Conservation (phyloP, 2,113 vertebrate genomes). For the Neopipo cinnamomea region DNA sequence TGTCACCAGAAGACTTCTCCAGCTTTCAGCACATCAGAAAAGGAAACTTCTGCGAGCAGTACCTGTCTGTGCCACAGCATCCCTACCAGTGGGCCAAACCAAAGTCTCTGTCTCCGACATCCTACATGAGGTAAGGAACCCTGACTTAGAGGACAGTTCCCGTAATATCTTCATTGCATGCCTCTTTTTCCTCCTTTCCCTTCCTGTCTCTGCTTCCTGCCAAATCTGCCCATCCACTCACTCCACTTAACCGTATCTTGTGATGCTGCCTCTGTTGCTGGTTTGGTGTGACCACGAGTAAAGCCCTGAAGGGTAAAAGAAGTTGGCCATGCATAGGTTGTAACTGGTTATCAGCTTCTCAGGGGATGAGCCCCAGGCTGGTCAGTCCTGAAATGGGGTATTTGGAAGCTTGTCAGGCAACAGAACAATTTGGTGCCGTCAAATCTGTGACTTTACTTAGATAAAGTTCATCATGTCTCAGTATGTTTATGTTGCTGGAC, state of each 20-base stretch:
- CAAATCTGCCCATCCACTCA: not conserved
- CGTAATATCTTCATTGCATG: not conserved
- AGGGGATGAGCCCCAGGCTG: not conserved
- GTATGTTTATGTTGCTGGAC: not conserved
- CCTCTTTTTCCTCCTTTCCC: not conserved
- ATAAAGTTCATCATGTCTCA: not conserved
- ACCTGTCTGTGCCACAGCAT: slow-evolving; percentile 90
- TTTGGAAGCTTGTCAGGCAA: not conserved
- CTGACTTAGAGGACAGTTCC: not conserved
- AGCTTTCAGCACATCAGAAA: slow-evolving; percentile 88
- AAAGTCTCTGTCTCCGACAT: slow-evolving; percentile 75
- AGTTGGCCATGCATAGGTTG: not conserved
- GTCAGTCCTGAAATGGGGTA: not conserved
- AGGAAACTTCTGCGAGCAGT: slow-evolving; percentile 89
- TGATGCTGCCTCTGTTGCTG: not conserved
- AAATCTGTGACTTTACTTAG: not conserved
- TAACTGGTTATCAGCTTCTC: not conserved
- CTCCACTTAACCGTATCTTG: not conserved
- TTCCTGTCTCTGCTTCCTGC: not conserved
- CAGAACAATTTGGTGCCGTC: not conserved
- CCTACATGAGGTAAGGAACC: slow-evolving; percentile 87
- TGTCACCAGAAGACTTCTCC: slow-evolving; percentile 84
- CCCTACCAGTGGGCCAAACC: slow-evolving; percentile 92
- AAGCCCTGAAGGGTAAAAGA: not conserved
- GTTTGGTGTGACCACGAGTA: not conserved